phyloP scores from a whole-genome alignment of 1,140 invertebrate genomes.

The Drosophila aff. region DNA sequence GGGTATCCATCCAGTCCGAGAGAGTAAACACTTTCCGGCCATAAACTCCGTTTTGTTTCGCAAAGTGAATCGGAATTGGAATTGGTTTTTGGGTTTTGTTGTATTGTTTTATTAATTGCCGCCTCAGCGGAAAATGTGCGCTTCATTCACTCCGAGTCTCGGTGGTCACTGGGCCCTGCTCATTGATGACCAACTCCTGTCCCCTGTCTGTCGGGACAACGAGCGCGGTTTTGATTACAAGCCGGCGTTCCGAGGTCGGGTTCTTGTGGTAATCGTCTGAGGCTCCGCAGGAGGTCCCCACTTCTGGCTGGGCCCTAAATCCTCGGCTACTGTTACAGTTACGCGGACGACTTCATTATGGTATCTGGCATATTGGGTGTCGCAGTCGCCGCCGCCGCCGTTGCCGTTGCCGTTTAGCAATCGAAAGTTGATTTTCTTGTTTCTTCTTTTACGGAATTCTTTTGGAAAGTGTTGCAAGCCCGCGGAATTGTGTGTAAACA shows the following conservation, averaged over 20 bases:
- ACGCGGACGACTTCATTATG: constrained; percentile 63
- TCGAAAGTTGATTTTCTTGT: constrained; percentile 80
- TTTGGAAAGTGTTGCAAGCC: constrained; percentile 74
- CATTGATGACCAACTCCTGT: constrained; percentile 58
- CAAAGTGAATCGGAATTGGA: constrained; percentile 43
- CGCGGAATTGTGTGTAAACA: constrained; percentile 26
- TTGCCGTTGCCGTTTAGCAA: constrained; percentile 34
- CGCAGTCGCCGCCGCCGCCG: too few relatives aligned
- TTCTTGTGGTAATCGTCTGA: constrained; percentile 62
- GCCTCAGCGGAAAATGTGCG: constrained; percentile 55
- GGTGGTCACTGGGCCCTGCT: constrained; percentile 8
- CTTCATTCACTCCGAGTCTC: constrained; percentile 32
- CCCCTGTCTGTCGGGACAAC: too few relatives aligned
- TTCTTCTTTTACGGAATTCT: constrained; percentile 64
- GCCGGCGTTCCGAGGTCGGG: constrained; percentile 23
- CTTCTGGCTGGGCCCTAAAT: constrained; percentile 36
- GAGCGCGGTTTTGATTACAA: constrained; percentile 65
- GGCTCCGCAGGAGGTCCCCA: constrained; percentile 22
- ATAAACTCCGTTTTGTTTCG: constrained; percentile 58
- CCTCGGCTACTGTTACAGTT: constrained; percentile 77
- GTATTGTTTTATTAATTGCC: constrained; percentile 36
- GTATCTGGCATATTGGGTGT: constrained; percentile 37
- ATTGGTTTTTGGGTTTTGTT: constrained; percentile 65
- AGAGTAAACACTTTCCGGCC: constrained; percentile 54
- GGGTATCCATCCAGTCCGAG: constrained; percentile 10